These are phyloP conservation scores for Chromis chromis DNA, from an alignment of 2,797 vertebrate genomes.

Conservation along the genomic window DNA sequence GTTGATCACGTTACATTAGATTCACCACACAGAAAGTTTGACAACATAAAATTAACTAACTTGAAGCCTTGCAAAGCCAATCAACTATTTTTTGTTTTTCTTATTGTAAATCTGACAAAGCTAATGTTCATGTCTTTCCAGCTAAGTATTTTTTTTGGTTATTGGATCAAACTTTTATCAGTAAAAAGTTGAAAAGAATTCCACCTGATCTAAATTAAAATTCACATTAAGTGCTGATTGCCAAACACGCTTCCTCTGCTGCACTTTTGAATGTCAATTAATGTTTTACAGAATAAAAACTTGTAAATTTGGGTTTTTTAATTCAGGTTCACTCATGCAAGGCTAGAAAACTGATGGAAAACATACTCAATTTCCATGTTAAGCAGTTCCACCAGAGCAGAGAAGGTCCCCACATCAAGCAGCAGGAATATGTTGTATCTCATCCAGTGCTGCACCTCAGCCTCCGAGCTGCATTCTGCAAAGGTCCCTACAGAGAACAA, in stretches of 20 bases:
- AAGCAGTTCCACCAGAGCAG: slow-evolving; percentile 95
- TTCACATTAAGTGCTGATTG: background rate
- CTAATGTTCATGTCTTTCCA: no score
- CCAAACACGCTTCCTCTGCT: background rate
- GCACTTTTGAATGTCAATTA: background rate
- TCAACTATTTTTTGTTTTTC: background rate
- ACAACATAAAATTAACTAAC: background rate
- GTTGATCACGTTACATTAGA: background rate
- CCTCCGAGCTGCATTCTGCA: slow-evolving; percentile 91
- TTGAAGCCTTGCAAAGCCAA: background rate
- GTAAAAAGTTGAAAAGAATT: no score
- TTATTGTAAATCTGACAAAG: background rate
- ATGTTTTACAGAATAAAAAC: background rate
- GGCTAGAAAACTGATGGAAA: slow-evolving; percentile 1
- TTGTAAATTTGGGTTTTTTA: background rate
- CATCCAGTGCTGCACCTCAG: slow-evolving; percentile 95
- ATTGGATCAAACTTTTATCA: no score
- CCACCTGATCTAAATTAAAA: no score
- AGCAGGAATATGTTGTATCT: slow-evolving; percentile 96
- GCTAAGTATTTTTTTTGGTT: background rate
- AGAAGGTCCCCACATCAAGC: slow-evolving; percentile 94
- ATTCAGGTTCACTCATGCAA: background rate
- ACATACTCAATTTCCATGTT: slow-evolving; percentile 99
- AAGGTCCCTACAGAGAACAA: slow-evolving; percentile 88
- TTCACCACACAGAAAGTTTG: background rate